A percentile compares a stretch with the other conserved stretches of the same genome.
Evolutionary conservation across 2,888 invertebrate genomes (phyloP).

Genomic region (Rhamnusium bicolor): DNA sequence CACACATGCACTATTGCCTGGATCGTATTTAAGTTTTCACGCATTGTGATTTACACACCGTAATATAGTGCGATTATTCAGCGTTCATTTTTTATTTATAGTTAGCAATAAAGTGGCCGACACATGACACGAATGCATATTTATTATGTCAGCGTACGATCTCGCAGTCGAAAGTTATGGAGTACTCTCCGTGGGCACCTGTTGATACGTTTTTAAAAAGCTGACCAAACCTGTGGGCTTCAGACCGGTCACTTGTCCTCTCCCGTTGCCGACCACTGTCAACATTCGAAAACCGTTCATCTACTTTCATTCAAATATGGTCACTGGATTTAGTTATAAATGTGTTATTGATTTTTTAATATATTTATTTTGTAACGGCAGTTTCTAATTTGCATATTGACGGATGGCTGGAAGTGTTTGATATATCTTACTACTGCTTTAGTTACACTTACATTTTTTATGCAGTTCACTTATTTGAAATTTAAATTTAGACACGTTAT

Average conservation of each 20-base stretch:
- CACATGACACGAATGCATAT: constrained; percentile 55
- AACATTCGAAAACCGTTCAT: constrained; percentile 43
- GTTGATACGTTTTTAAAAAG: constrained; percentile 43
- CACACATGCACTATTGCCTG: constrained; percentile 47
- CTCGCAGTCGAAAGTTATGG: constrained; percentile 40
- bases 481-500: constrained; percentile 29
- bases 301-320: constrained; percentile 48
- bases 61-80: constrained; percentile 22
- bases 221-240: constrained; percentile 43
- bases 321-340: constrained; percentile 27
- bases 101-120: constrained; percentile 52
- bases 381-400: constrained; percentile 10
- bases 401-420: not conserved
- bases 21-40: constrained; percentile 45
- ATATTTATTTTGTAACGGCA: constrained; percentile 7
- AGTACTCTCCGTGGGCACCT: constrained; percentile 41
- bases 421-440: constrained; percentile 8
- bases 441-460: constrained; percentile 14
- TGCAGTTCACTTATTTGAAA: constrained; percentile 24
- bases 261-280: constrained; percentile 41
- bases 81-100: constrained; percentile 34
- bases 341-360: constrained; percentile 9
- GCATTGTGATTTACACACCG: constrained; percentile 40
- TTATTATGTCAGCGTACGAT: constrained; percentile 43
- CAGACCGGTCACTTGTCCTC: constrained; percentile 36